Evolutionary conservation across 2,113 vertebrate genomes (phyloP).

Genomic region (Australoheros scitulus): DNA sequence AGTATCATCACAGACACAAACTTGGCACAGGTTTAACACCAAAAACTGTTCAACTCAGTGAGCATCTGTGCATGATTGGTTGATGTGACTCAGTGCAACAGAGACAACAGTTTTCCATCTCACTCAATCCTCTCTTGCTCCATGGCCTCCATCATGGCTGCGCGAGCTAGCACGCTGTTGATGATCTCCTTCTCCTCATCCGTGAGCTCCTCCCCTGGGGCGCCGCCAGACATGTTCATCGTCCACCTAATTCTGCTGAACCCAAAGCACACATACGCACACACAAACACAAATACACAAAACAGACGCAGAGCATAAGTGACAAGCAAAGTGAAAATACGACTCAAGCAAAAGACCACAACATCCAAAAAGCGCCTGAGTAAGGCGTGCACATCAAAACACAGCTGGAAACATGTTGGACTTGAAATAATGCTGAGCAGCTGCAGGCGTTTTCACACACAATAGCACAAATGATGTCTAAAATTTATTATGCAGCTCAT

Average conservation of each 20-base stretch:
- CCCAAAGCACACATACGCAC: not conserved
- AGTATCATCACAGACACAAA: not conserved
- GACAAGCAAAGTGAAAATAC: not conserved
- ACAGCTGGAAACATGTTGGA: slow-evolving; percentile 24
- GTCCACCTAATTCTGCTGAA: slow-evolving; percentile 31
- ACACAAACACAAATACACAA: not conserved
- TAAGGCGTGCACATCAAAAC: not conserved
- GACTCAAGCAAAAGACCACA: slow-evolving; percentile 17
- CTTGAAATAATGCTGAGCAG: not conserved
- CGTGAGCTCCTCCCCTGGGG: slow-evolving; percentile 85
- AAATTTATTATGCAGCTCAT: not conserved
- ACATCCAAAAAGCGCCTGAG: slow-evolving; percentile 12
- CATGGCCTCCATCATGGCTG: slow-evolving; percentile 91
- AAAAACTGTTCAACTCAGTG: not conserved
- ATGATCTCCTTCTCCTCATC: slow-evolving; percentile 97
- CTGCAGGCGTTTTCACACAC: not conserved
- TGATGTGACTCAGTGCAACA: not conserved
- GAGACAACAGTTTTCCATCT: slow-evolving; percentile 47
- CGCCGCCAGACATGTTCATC: slow-evolving; percentile 67
- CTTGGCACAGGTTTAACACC: slow-evolving; percentile 4
- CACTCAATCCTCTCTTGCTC: slow-evolving; percentile 93
- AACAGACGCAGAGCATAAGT: not conserved
- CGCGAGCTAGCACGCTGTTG: slow-evolving; percentile 90
- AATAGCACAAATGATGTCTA: not conserved
- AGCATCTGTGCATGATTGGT: not conserved